Percentiles rank a stretch among this genome's conserved stretches.
Conservation (phyloP, 2,113 vertebrate species). For the Dasyprocta punctata region DNA sequence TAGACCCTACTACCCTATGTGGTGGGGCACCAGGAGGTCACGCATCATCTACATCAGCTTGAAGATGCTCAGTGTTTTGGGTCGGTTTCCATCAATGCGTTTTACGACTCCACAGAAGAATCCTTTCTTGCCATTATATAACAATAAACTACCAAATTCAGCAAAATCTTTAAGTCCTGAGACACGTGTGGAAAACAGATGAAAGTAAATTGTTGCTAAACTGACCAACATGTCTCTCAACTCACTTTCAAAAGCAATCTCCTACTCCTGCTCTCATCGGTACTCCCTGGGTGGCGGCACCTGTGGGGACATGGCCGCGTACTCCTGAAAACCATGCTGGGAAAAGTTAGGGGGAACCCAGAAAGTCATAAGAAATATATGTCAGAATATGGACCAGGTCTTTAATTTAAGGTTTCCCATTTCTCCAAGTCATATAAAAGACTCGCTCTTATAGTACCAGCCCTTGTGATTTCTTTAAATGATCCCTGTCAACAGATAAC, state of each 20-base stretch:
- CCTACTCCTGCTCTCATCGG: fast-evolving
- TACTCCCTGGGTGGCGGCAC: fast-evolving
- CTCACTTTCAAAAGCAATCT: fast-evolving
- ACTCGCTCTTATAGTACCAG: neutral
- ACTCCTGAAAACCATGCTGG: fast-evolving
- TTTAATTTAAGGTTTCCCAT: neutral
- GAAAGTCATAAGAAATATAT: fast-evolving
- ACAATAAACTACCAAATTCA: neutral
- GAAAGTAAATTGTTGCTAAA: neutral
- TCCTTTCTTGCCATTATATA: neutral
- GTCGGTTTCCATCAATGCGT: neutral
- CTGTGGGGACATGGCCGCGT: too few relatives aligned
- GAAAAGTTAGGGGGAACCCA: fast-evolving
- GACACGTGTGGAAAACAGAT: neutral
- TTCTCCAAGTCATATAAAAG: neutral
- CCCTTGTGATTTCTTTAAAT: neutral
- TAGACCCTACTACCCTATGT: fast-evolving
- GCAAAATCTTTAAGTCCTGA: neutral
- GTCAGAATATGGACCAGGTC: neutral
- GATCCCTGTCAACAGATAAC: neutral
- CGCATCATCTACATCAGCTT: too few relatives aligned
- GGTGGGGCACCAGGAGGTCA: fast-evolving
- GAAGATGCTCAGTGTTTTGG: fast-evolving
- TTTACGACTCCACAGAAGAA: neutral
- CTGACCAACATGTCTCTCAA: neutral